phyloP scores from a whole-genome alignment of 2,888 invertebrate species.

The Melipona bicolor region DNA sequence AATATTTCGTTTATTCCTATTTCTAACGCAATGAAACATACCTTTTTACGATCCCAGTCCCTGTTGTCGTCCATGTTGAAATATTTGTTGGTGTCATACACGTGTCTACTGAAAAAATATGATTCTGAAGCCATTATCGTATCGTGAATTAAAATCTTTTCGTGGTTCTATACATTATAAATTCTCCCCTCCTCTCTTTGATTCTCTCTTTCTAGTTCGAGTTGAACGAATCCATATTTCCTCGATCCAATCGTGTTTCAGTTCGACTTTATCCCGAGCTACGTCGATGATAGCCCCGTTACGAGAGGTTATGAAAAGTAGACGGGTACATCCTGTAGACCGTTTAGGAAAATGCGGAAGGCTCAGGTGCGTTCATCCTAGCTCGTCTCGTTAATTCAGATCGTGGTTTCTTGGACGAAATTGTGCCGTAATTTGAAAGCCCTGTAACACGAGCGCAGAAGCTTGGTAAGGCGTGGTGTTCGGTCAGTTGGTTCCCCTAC shows the following conservation, averaged over 20 bases:
- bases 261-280: too few relatives aligned
- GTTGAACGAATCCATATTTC: not conserved
- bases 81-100: not conserved
- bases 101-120: not conserved
- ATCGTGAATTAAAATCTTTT: not conserved
- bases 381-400: conserved; percentile 72
- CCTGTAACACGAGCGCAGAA: conserved; percentile 69
- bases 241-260: not conserved
- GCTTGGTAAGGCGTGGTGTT: conserved; percentile 74
- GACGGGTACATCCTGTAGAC: not conserved
- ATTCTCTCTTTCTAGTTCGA: too few relatives aligned
- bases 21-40: conserved; percentile 15
- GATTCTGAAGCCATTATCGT: not conserved
- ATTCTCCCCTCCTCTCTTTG: too few relatives aligned
- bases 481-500: conserved; percentile 72
- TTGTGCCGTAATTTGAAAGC: conserved; percentile 82
- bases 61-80: not conserved
- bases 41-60: not conserved
- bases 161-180: too few relatives aligned
- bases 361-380: conserved; percentile 61
- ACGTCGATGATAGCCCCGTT: not conserved
- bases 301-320: not conserved
- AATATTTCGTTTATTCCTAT: not conserved
- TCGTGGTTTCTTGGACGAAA: conserved; percentile 77
- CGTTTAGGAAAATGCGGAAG: conserved; percentile 47